Percentiles rank a stretch among this genome's conserved stretches.
Evolutionary conservation across 1,140 invertebrate genomes (phyloP).

Genomic region (Dendrolimus punctatus): DNA sequence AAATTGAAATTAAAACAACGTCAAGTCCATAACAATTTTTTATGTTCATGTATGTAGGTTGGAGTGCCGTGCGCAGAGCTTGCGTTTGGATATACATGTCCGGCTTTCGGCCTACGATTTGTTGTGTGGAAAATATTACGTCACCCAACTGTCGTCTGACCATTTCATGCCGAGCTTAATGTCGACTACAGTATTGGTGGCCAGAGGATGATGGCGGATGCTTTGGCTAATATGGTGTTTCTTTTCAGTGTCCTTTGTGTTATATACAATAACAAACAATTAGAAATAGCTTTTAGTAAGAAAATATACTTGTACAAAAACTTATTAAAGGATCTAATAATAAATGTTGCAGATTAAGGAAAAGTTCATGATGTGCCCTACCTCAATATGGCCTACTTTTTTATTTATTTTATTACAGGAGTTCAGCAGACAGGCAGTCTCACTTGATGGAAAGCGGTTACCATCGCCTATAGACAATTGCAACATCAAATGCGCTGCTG

Average conservation of each 20-base stretch:
- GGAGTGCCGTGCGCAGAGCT: conserved; percentile 61
- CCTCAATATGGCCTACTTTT: too few species aligned
- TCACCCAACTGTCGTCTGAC: conserved; percentile 28
- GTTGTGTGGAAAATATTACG: conserved; percentile 48
- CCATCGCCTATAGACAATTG: too few species aligned
- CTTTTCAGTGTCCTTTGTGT: neutral
- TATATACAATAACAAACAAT: too few species aligned
- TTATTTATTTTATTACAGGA: too few species aligned
- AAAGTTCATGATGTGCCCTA: too few species aligned
- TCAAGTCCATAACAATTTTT: conserved; percentile 38
- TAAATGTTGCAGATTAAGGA: too few species aligned
- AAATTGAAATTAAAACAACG: conserved; percentile 38
- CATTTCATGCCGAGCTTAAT: conserved; percentile 24
- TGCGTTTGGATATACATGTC: conserved; percentile 40
- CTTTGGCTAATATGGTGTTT: conserved; percentile 1
- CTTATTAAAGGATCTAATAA: too few species aligned
- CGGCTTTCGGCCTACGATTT: conserved; percentile 51
- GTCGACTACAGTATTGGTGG: conserved; percentile 12
- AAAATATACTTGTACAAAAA: too few species aligned
- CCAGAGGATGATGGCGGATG: conserved; percentile 14
- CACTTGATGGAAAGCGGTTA: too few species aligned
- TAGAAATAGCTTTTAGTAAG: too few species aligned
- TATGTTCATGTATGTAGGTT: conserved; percentile 58
- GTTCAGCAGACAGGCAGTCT: too few species aligned
- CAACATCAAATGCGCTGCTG: too few species aligned